phyloP scores from a whole-genome alignment of 2,113 vertebrate genomes.

The Hydrochoerus hydrochaeris region DNA sequence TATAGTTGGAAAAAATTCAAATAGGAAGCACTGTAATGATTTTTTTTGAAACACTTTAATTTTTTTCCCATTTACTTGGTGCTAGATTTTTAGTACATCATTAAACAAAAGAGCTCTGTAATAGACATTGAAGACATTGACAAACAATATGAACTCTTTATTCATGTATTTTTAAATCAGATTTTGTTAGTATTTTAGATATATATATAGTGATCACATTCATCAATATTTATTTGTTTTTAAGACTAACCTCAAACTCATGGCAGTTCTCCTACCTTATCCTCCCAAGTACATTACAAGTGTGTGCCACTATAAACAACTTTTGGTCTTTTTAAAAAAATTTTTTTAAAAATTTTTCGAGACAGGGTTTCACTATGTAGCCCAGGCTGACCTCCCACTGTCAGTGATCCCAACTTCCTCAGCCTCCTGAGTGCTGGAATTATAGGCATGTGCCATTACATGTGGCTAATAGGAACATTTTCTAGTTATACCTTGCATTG shows the following conservation, averaged over 20 bases:
- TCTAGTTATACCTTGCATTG: not conserved
- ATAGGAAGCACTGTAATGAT: not conserved
- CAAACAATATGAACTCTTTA: not conserved
- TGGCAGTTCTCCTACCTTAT: too few relatives aligned
- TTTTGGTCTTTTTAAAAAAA: too few relatives aligned
- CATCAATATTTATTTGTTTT: too few relatives aligned
- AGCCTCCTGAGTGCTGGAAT: not conserved
- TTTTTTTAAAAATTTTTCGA: too few relatives aligned
- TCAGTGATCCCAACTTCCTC: not conserved
- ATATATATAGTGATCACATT: not conserved
- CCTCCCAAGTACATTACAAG: too few relatives aligned
- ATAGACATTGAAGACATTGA: slow-evolving; percentile 18
- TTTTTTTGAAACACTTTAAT: not conserved
- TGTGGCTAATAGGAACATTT: not conserved
- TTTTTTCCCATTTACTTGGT: not conserved
- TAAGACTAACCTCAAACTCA: too few relatives aligned
- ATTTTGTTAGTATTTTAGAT: not conserved
- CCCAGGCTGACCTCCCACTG: not conserved
- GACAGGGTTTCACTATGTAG: too few relatives aligned
- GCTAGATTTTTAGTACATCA: slow-evolving; percentile 14
- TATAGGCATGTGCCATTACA: not conserved
- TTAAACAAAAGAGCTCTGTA: slow-evolving; percentile 22
- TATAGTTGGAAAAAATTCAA: slow-evolving; percentile 44
- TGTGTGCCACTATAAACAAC: too few relatives aligned
- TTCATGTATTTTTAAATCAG: not conserved